Percentiles rank a stretch among this genome's conserved stretches.
Evolutionary conservation across 2,888 invertebrate species (phyloP).

Genomic region (Polyommatus icarus): DNA sequence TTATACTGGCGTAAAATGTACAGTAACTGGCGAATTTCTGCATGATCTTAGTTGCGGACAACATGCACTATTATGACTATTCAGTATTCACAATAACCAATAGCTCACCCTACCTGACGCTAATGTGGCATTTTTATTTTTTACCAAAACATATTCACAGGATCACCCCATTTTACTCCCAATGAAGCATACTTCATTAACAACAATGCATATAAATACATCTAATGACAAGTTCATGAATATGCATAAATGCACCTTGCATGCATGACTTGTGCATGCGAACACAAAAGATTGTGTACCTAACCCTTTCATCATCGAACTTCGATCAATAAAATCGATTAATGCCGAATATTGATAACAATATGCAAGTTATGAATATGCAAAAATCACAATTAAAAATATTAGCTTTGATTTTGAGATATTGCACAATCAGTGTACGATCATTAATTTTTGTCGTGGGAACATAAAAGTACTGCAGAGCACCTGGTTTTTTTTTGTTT

Average conservation of each 20-base stretch:
- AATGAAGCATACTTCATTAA: conserved; percentile 47
- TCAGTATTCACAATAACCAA: not conserved
- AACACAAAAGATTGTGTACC: conserved; percentile 38
- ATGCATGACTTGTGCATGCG: conserved; percentile 37
- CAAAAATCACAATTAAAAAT: conserved; percentile 74
- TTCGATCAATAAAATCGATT: conserved; percentile 43
- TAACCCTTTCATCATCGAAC: conserved; percentile 44
- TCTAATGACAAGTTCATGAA: conserved; percentile 62
- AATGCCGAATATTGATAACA: not conserved
- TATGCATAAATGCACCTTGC: conserved; percentile 60
- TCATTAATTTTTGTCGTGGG: conserved; percentile 48
- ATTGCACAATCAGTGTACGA: conserved; percentile 55
- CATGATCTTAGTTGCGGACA: too few relatives aligned
- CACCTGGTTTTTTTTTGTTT: conserved; percentile 39
- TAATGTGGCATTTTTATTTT: not conserved
- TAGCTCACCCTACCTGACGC: not conserved
- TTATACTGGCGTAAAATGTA: too few relatives aligned
- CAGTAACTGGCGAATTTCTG: too few relatives aligned
- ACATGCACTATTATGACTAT: too few relatives aligned
- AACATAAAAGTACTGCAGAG: conserved; percentile 34
- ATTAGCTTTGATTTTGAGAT: conserved; percentile 59
- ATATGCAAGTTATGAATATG: conserved; percentile 64
- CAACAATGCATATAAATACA: conserved; percentile 40
- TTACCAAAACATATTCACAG: conserved; percentile 2
- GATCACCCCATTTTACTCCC: conserved; percentile 27